Conservation (phyloP, 2,113 vertebrate species). For the Hylia prasina region DNA sequence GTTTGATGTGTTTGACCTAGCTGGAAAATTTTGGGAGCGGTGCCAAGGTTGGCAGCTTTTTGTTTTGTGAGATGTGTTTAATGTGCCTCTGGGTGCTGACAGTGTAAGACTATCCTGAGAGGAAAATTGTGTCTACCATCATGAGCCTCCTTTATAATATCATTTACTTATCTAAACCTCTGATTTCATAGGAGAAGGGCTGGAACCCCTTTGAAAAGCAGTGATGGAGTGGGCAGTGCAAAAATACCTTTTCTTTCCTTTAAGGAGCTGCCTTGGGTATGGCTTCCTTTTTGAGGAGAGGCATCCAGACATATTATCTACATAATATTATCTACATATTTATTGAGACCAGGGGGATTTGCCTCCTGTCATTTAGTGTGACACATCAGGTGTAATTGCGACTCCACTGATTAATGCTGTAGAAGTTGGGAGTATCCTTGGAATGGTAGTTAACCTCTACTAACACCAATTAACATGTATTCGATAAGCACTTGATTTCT, state of each 20-base stretch:
- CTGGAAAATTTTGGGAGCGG: background rate
- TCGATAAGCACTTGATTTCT: background rate
- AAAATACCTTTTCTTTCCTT: background rate
- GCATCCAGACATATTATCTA: rapidly evolving
- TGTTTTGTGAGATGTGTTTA: background rate
- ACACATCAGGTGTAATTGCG: background rate
- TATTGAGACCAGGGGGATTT: background rate
- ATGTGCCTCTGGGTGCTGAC: background rate
- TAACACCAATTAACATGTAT: background rate
- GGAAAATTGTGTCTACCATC: background rate
- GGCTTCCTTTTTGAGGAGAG: background rate
- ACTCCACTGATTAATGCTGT: background rate
- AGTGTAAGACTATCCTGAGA: background rate
- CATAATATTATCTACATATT: no score
- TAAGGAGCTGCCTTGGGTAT: background rate
- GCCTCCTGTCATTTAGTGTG: background rate
- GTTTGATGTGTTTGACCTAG: background rate
- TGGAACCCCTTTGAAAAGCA: background rate
- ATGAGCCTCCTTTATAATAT: background rate
- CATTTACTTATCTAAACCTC: background rate
- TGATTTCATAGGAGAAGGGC: background rate
- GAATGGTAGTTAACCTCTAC: background rate
- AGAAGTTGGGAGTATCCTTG: background rate
- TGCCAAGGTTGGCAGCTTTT: background rate
- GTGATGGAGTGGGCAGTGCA: background rate